These are phyloP conservation scores for Tethea ocularis DNA, from an alignment of 2,888 invertebrate genomes.

Conservation along the genomic window DNA sequence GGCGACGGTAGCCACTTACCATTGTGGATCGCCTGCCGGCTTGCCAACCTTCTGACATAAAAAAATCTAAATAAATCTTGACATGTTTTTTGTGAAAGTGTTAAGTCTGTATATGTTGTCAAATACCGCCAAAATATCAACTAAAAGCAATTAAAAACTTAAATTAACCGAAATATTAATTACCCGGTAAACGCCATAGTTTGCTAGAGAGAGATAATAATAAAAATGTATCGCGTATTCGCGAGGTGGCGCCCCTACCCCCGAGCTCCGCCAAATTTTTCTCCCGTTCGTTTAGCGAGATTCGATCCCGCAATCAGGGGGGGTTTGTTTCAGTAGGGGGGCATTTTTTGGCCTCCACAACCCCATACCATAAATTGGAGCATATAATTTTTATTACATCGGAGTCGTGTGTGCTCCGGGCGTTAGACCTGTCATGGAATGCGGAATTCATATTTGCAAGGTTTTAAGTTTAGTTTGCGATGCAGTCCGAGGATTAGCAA, in stretches of 20 bases:
- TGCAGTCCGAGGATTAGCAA: neutral
- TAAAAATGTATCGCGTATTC: slow-evolving; percentile 74
- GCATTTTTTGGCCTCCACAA: slow-evolving; percentile 66
- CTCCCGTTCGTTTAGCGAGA: slow-evolving; percentile 76
- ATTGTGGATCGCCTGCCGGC: too few relatives aligned
- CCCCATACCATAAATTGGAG: slow-evolving; percentile 80
- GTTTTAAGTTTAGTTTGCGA: neutral
- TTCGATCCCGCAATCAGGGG: slow-evolving; percentile 82
- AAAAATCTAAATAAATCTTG: too few relatives aligned
- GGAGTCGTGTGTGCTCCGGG: slow-evolving; percentile 68
- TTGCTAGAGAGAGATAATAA: slow-evolving; percentile 76
- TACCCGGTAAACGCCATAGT: slow-evolving; percentile 73
- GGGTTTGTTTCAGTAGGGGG: slow-evolving; percentile 44
- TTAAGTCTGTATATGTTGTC: neutral
- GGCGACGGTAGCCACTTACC: too few relatives aligned
- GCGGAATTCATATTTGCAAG: neutral
- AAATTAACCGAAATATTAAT: slow-evolving; percentile 51
- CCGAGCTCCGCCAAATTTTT: slow-evolving; percentile 56
- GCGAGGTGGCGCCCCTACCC: slow-evolving; percentile 51
- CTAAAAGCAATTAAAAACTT: slow-evolving; percentile 24
- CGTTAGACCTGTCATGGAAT: slow-evolving; percentile 8
- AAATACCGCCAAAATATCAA: neutral
- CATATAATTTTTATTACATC: slow-evolving; percentile 84
- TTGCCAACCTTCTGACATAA: too few relatives aligned
- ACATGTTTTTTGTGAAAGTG: too few relatives aligned